Percentiles rank a stretch among this genome's conserved stretches.
Evolutionary conservation across 2,797 vertebrate genomes (phyloP).

Genomic region (Thalassophryne amazonica): DNA sequence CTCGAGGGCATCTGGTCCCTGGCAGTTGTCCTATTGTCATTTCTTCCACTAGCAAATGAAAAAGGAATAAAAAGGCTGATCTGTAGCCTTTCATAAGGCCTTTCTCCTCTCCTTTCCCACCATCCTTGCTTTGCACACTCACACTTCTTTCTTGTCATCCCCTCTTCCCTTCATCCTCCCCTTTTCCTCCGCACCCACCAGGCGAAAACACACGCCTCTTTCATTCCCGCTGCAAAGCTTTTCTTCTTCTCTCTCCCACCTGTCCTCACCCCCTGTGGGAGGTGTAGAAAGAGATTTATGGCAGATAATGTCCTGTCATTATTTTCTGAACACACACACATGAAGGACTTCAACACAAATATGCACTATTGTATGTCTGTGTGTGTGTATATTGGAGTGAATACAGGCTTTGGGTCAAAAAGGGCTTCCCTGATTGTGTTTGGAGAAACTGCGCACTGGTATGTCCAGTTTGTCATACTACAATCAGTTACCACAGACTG

Average conservation of each 20-base stretch:
- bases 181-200: constrained; percentile 33
- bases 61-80: constrained; percentile 12
- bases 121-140: constrained; percentile 22
- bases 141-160: constrained; percentile 17
- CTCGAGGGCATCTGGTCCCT: no score
- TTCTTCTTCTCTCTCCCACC: constrained; percentile 42
- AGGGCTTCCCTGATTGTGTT: constrained; percentile 6
- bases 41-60: no score
- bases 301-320: constrained; percentile 64
- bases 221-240: constrained; percentile 52
- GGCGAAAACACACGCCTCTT: constrained; percentile 51
- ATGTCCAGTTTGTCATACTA: neutral
- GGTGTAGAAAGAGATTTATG: constrained; percentile 48
- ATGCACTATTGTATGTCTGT: constrained; percentile 8
- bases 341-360: neutral
- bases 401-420: constrained; percentile 30
- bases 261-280: constrained; percentile 52
- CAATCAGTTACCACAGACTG: neutral
- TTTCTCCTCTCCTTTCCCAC: constrained; percentile 14
- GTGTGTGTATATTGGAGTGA: constrained; percentile 11
- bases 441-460: constrained; percentile 6
- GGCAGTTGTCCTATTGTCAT: no score
- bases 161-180: constrained; percentile 1
- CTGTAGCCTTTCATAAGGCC: constrained; percentile 22
- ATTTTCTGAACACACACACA: constrained; percentile 39